These are phyloP conservation scores for Myotis brandtii DNA, from an alignment of 2,113 vertebrate genomes.

Conservation along the genomic window DNA sequence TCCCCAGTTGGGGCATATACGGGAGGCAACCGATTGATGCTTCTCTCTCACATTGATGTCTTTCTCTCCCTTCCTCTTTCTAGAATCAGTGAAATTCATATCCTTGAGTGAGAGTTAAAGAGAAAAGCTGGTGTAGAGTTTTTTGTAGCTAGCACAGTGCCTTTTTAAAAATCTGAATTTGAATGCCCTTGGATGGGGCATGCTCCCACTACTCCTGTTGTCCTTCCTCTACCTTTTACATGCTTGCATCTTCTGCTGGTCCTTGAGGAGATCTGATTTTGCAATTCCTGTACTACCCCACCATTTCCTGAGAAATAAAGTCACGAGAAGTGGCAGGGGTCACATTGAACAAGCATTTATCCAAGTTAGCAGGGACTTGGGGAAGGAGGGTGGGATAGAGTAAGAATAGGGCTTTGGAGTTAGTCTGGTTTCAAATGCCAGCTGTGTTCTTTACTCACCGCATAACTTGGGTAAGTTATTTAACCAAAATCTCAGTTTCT, in stretches of 20 bases:
- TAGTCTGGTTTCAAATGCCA: neutral
- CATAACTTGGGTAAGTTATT: neutral
- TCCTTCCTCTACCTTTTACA: neutral
- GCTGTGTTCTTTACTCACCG: neutral
- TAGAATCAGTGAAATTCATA: neutral
- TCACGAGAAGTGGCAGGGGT: neutral
- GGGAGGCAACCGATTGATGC: neutral
- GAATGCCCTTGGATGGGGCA: neutral
- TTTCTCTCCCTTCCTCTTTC: neutral
- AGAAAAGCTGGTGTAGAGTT: neutral
- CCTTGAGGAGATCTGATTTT: slow-evolving; percentile 17
- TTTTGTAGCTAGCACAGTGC: neutral
- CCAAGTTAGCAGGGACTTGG: neutral
- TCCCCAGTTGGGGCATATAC: neutral
- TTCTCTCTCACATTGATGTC: neutral
- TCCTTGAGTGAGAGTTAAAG: neutral
- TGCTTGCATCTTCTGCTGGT: neutral
- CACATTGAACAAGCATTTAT: neutral
- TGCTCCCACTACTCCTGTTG: neutral
- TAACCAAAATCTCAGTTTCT: slow-evolving; percentile 17
- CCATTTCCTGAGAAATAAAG: neutral
- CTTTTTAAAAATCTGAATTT: neutral
- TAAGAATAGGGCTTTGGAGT: neutral
- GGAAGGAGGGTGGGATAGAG: neutral
- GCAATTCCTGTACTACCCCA: neutral